These are phyloP conservation scores for Cyanoramphus novaezelandiae DNA, from an alignment of 2,113 vertebrate genomes.

Conservation along the genomic window DNA sequence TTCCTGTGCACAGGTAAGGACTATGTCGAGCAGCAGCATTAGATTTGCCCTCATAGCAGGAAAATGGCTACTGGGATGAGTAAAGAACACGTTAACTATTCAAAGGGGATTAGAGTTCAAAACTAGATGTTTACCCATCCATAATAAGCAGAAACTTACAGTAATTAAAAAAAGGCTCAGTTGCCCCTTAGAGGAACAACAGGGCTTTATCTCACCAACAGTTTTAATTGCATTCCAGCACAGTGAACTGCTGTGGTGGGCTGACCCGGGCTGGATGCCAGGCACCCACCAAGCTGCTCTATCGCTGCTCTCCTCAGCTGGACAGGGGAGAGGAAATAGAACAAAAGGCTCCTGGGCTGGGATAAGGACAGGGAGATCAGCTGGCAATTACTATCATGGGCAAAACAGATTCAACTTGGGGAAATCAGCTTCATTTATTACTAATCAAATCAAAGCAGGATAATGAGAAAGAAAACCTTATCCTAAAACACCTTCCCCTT, in stretches of 20 bases:
- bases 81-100: neutral
- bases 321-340: neutral
- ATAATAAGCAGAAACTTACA: neutral
- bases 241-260: neutral
- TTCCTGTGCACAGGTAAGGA: accelerated
- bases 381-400: neutral
- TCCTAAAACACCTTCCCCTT: neutral
- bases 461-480: neutral
- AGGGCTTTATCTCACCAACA: neutral
- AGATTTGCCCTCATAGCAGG: neutral
- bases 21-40: accelerated
- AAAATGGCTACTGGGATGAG: neutral
- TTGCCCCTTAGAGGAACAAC: neutral
- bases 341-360: neutral
- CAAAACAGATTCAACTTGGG: neutral
- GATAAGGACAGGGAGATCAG: neutral
- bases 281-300: neutral
- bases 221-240: constrained; percentile 32
- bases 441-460: neutral
- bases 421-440: neutral
- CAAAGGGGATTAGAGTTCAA: neutral
- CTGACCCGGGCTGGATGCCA: neutral
- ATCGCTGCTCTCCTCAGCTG: neutral
- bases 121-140: neutral
- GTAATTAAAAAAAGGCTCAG: neutral